A percentile compares a stretch with the other conserved stretches of the same genome.
These are phyloP conservation scores for Coturnix japonica DNA, from an alignment of 2,113 vertebrate species.

Conservation along the genomic window DNA sequence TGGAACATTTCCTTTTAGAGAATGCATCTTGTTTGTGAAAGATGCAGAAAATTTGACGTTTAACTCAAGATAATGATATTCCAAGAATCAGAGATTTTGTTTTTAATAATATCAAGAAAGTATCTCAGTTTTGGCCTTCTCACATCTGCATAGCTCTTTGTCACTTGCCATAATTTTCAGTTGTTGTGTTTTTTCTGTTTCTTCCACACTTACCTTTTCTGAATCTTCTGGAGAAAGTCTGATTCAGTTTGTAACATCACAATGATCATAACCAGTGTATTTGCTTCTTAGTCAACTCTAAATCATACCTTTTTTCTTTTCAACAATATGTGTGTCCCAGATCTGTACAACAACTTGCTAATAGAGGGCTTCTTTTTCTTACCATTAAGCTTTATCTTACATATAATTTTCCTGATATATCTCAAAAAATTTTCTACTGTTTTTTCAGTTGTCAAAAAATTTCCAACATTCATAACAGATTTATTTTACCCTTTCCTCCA, in stretches of 20 bases:
- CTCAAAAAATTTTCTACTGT: not conserved
- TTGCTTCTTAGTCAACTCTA: no score
- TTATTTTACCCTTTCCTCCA: not conserved
- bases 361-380: not conserved
- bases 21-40: not conserved
- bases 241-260: not conserved
- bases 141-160: not conserved
- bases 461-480: not conserved
- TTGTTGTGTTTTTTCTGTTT: not conserved
- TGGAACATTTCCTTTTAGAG: not conserved
- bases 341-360: not conserved
- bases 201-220: not conserved
- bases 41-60: not conserved
- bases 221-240: not conserved
- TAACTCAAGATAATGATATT: not conserved
- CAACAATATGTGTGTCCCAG: no score
- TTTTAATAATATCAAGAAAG: not conserved
- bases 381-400: not conserved
- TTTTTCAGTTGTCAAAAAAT: not conserved
- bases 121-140: not conserved
- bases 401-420: not conserved
- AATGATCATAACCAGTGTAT: not conserved
- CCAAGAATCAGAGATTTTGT: not conserved
- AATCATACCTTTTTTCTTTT: no score
- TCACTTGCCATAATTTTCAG: not conserved